phyloP scores from a whole-genome alignment of 2,888 invertebrate genomes.

The Phania funesta region DNA sequence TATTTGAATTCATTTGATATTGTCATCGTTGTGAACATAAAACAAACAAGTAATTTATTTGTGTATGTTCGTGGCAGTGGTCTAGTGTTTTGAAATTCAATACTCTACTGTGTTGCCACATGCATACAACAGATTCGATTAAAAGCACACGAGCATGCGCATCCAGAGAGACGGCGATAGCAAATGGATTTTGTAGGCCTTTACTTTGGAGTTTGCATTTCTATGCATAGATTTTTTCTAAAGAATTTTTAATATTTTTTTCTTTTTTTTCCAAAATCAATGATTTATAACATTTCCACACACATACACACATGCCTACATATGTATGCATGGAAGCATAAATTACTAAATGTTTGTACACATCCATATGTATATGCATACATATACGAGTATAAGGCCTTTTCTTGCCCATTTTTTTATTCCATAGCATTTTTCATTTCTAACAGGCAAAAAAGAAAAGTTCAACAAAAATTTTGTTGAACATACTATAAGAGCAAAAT shows the following conservation, averaged over 20 bases:
- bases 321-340: conserved; percentile 63
- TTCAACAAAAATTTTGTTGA: conserved; percentile 24
- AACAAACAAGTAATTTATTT: conserved; percentile 25
- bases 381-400: no score
- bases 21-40: conserved; percentile 36
- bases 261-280: conserved; percentile 61
- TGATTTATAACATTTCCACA: conserved; percentile 69
- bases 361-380: no score
- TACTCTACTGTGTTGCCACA: conserved; percentile 34
- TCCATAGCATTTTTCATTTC: conserved; percentile 39
- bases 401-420: conserved; percentile 5
- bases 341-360: conserved; percentile 65
- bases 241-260: background rate
- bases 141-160: conserved; percentile 20
- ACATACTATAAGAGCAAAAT: conserved; percentile 45
- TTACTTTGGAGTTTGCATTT: conserved; percentile 16
- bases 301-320: no score
- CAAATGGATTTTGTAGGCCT: background rate
- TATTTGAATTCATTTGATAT: conserved; percentile 50
- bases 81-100: conserved; percentile 41
- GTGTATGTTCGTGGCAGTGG: conserved; percentile 16
- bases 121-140: conserved; percentile 22
- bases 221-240: background rate
- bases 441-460: conserved; percentile 19
- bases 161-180: conserved; percentile 20